Percentiles rank a stretch among this genome's conserved stretches.
Conservation (phyloP, 2,797 vertebrate species). For the Sitta carolinensis region DNA sequence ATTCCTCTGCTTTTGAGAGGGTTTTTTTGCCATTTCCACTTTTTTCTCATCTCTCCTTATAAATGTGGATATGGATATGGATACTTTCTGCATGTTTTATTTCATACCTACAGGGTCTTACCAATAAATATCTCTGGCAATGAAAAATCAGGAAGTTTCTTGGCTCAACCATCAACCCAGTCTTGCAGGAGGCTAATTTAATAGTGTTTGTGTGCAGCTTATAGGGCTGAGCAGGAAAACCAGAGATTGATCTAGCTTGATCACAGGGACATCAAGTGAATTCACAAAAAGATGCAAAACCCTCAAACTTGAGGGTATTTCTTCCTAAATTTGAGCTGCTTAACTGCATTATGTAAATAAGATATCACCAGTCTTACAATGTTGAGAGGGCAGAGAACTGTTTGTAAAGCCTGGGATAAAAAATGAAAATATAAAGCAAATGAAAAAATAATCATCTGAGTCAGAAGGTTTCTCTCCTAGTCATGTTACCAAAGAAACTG, state of each 20-base stretch:
- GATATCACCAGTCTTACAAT: neutral
- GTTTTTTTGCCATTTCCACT: fast-evolving
- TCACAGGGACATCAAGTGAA: fast-evolving
- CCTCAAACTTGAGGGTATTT: neutral
- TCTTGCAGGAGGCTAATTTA: neutral
- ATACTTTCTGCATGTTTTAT: slow-evolving; percentile 5
- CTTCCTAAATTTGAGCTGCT: neutral
- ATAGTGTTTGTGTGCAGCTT: too few relatives aligned
- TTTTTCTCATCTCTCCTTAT: neutral
- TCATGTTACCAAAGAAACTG: neutral
- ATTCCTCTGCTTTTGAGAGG: neutral
- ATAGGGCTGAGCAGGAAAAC: neutral
- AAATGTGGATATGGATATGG: neutral
- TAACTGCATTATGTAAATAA: neutral
- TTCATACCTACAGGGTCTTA: neutral
- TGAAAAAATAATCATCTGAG: neutral
- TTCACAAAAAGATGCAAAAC: neutral
- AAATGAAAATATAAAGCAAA: neutral
- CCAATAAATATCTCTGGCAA: neutral
- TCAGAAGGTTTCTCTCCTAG: neutral
- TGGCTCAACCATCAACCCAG: neutral
- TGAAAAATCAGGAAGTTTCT: neutral
- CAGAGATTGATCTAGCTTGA: neutral
- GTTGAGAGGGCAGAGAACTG: neutral
- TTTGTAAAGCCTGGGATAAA: neutral